Conservation (phyloP, 2,888 invertebrate species). For the Sphaerophoria rueppellii region DNA sequence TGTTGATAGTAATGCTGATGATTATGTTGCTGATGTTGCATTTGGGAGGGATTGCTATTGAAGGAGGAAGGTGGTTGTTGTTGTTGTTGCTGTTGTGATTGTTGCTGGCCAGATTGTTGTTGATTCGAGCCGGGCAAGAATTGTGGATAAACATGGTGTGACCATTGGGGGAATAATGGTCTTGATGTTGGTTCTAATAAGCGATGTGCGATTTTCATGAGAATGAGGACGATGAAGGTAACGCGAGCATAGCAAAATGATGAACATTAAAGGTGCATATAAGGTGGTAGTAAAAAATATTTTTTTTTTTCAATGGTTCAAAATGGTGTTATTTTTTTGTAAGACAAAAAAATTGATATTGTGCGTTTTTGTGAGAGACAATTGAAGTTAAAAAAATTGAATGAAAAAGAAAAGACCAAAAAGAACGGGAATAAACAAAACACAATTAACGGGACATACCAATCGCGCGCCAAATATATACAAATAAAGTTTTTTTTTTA, state of each 20-base stretch:
- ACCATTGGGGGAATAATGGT: constrained; percentile 96
- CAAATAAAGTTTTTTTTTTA: constrained; percentile 50
- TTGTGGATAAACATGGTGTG: constrained; percentile 96
- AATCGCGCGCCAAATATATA: constrained; percentile 68
- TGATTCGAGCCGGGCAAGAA: constrained; percentile 96
- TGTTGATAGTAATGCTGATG: constrained; percentile 78
- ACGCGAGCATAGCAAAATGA: constrained; percentile 54
- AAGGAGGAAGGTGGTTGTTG: constrained; percentile 55
- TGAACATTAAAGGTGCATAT: constrained; percentile 60
- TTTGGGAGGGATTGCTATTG: constrained; percentile 78
- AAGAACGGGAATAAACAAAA: constrained; percentile 14
- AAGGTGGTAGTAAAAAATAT: constrained; percentile 48
- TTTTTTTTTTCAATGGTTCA: constrained; percentile 27
- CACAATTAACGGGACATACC: constrained; percentile 48
- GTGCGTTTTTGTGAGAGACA: constrained; percentile 61
- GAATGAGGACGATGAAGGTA: neutral
- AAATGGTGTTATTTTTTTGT: constrained; percentile 43
- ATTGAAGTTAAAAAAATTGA: neutral
- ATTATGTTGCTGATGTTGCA: constrained; percentile 76
- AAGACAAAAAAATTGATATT: constrained; percentile 30
- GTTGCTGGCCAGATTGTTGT: constrained; percentile 84
- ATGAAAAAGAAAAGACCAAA: neutral
- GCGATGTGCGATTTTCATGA: constrained; percentile 38
- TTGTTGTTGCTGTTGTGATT: constrained; percentile 82
- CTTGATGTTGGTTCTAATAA: constrained; percentile 83